Conservation (phyloP, 2,888 invertebrate genomes). For the Volucella zonaria region DNA sequence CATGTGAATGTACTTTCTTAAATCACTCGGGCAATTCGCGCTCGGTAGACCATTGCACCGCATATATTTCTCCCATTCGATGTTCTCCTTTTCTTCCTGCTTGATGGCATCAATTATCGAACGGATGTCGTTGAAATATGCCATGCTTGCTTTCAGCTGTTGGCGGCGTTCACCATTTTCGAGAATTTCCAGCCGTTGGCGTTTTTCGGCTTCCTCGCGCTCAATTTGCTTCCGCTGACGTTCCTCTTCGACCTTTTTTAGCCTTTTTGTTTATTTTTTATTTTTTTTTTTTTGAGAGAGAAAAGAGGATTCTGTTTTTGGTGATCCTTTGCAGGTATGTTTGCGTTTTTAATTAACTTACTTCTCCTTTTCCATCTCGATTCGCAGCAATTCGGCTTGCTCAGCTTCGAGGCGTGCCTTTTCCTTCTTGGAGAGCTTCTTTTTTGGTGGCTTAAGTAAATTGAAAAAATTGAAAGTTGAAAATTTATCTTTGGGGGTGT, state of each 20-base stretch:
- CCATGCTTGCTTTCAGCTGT: constrained; percentile 81
- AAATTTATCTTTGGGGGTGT: not conserved
- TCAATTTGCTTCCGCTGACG: constrained; percentile 81
- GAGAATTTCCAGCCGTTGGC: constrained; percentile 80
- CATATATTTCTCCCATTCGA: constrained; percentile 82
- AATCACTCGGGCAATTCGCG: constrained; percentile 81
- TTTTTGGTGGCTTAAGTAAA: constrained; percentile 80
- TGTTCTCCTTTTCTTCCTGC: constrained; percentile 77
- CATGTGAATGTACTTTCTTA: constrained; percentile 82
- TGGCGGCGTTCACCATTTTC: constrained; percentile 80
- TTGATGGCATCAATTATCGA: constrained; percentile 79
- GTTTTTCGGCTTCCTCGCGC: constrained; percentile 81
- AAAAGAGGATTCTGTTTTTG: not conserved
- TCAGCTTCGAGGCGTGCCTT: constrained; percentile 82
- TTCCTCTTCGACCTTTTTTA: constrained; percentile 81
- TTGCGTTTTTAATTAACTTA: constrained; percentile 66
- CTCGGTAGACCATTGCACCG: constrained; percentile 82
- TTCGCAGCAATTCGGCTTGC: constrained; percentile 81
- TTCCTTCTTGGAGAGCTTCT: constrained; percentile 83
- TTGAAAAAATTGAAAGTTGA: not conserved
- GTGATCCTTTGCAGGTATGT: not conserved
- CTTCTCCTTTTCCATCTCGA: constrained; percentile 83
- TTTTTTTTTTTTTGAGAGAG: no score
- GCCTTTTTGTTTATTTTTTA: constrained; percentile 73
- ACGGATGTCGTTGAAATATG: constrained; percentile 79